Evolutionary conservation across 37 sponge, comb jelly and placozoan species (phyloP).

Genomic region (Ianthella basta): DNA sequence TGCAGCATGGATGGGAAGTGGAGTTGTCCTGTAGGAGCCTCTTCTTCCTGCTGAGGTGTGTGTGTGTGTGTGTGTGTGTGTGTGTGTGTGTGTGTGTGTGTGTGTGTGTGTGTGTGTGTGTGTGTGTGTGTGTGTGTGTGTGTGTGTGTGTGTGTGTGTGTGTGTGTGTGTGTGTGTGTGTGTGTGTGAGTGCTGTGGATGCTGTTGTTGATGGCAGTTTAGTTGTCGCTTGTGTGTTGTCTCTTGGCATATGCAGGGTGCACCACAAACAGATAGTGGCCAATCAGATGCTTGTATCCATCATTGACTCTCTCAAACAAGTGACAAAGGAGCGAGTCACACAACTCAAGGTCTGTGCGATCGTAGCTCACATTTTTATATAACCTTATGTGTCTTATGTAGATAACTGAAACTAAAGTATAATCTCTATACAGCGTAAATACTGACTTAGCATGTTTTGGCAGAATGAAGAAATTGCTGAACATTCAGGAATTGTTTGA

Average conservation of each 20-base stretch:
- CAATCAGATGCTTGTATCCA: conserved; percentile 53
- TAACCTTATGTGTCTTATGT: conserved; percentile 9
- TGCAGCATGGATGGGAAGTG: conserved; percentile 75
- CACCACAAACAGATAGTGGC: conserved; percentile 89
- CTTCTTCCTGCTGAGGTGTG: conserved; percentile 76
- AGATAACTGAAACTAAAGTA: not conserved
- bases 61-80: conserved; percentile 36
- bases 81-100: conserved; percentile 28
- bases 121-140: conserved; percentile 13
- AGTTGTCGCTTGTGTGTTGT: too few relatives aligned
- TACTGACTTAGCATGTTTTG: not conserved
- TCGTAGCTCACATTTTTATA: too few relatives aligned
- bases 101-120: conserved; percentile 18
- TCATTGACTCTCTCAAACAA: conserved; percentile 64
- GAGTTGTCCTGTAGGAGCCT: conserved; percentile 82
- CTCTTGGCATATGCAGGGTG: conserved; percentile 46
- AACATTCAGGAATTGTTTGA: not conserved
- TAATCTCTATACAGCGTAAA: not conserved
- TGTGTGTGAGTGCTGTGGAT: conserved; percentile 1
- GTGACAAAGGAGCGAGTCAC: conserved; percentile 36
- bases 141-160: conserved; percentile 10
- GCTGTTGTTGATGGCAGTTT: not conserved
- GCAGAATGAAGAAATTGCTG: too few relatives aligned
- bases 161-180: conserved; percentile 19
- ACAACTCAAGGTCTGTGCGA: conserved; percentile 40